phyloP scores from a whole-genome alignment of 2,888 invertebrate genomes.

The Strigamia crassipes region DNA sequence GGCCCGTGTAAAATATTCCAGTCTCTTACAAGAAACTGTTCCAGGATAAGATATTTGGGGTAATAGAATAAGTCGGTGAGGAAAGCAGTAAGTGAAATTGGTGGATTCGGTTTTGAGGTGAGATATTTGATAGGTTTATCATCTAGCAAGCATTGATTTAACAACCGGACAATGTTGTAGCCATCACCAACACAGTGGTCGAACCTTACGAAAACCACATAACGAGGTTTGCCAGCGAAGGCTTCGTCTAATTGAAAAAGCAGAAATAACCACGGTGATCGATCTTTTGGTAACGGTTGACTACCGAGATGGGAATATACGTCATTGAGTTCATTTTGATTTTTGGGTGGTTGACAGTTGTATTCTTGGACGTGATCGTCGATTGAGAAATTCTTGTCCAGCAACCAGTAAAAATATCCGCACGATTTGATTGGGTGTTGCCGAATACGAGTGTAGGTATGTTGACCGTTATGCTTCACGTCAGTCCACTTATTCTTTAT shows the following conservation, averaged over 20 bases:
- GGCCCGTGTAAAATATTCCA: too few relatives aligned
- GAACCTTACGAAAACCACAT: neutral
- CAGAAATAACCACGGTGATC: neutral
- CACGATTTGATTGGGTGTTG: neutral
- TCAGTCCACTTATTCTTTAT: too few relatives aligned
- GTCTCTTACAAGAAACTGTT: neutral
- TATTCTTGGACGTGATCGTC: neutral
- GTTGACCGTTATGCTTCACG: too few relatives aligned
- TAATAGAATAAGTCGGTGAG: neutral
- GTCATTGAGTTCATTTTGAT: neutral
- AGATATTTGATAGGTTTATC: neutral
- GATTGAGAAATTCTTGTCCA: neutral
- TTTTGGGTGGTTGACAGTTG: neutral
- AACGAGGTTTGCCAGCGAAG: neutral
- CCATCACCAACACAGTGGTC: neutral
- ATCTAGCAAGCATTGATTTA: neutral
- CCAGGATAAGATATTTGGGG: neutral
- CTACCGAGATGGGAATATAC: too few relatives aligned
- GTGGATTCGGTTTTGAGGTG: neutral
- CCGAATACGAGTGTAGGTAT: neutral
- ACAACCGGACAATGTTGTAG: neutral
- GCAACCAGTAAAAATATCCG: neutral
- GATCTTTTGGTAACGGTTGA: neutral
- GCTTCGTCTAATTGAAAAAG: neutral
- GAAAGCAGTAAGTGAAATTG: too few relatives aligned